Evolutionary conservation across 2,113 vertebrate genomes (phyloP), one percentile per base, ranked within the genome.

Genomic region (Limnothrissa miodon): DNA sequence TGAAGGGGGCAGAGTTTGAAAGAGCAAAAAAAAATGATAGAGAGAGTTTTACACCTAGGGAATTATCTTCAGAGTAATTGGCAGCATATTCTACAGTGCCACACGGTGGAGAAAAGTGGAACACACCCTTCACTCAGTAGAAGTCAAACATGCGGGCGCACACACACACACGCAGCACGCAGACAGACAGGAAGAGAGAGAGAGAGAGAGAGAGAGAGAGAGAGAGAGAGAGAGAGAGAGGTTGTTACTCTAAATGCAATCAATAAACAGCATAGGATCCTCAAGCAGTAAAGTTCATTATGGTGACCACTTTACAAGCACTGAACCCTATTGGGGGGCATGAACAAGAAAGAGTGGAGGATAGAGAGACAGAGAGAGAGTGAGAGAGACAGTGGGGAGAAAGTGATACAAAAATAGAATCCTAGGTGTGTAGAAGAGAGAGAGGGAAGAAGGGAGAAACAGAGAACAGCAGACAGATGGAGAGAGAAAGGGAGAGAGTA

Each of bases 281-380:
- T 74, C 29, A 74, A 36, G 66, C 66, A 74, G 66, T 74, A 74
- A 74, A 74, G 66, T 39, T 74, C 66, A 74, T 74, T 74, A 74
- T 74, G 33, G 66, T 13, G 66, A 74, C 66, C 66, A 74, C 29
- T 74, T 74, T 74, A 74, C 66, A 74, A 74, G 66, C 10, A 39
- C 25, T 36, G 66, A 21, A 25, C 29, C 33, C 66, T 36, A 13
- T 33, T 15, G 66, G 66, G 66, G 13, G 13, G 17, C 15, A 29
- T 36, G 66, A 36, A n/a, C 29, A 0, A 29, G 59, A 66, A 25
- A 29, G 59, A 29, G 6, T 29, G 25, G 29, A n/a, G 11, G 5
- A 39, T 23, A 15, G 79, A 80, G 17, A 45, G 25, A 48, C n/a
- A 80, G 21, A 29, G 45, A 80, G 29, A 70, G 83, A 44, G 53